Evolutionary conservation across 2,113 vertebrate species (phyloP).

Genomic region (human): DNA sequence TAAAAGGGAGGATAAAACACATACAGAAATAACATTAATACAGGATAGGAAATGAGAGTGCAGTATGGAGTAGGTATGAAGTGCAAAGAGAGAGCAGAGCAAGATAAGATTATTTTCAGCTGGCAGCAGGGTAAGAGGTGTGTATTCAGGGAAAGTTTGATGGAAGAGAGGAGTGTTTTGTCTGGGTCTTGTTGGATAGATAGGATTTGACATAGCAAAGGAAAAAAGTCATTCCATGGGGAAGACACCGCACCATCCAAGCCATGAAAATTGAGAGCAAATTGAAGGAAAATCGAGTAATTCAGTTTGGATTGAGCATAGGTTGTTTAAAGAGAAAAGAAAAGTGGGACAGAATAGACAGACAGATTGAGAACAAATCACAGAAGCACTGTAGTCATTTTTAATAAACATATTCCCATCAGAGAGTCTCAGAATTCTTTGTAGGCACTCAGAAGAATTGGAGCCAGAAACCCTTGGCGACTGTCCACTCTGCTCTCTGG

Average conservation of each 20-base stretch:
- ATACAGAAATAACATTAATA: constrained; percentile 14
- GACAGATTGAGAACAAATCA: too few relatives aligned
- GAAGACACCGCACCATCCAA: background rate
- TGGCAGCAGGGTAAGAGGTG: background rate
- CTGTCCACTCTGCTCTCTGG: background rate
- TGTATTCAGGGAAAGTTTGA: background rate
- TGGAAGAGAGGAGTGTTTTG: background rate
- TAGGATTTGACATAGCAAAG: background rate
- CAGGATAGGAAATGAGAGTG: background rate
- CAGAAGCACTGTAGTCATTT: background rate
- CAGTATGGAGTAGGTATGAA: background rate
- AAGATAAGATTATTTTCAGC: background rate
- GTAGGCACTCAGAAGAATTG: background rate
- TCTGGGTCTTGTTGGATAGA: background rate
- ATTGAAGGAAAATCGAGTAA: background rate
- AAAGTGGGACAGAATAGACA: background rate
- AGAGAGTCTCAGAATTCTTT: background rate
- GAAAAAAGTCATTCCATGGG: background rate
- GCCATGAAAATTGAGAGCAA: background rate
- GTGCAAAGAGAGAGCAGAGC: background rate
- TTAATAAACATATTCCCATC: background rate
- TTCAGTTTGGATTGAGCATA: background rate
- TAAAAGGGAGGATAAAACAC: background rate
- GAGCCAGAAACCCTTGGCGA: background rate
- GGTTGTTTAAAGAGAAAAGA: background rate